A percentile compares a stretch with the other conserved stretches of the same genome.
Conservation (phyloP, 2,113 vertebrate genomes). For the Patagioenas fasciata region DNA sequence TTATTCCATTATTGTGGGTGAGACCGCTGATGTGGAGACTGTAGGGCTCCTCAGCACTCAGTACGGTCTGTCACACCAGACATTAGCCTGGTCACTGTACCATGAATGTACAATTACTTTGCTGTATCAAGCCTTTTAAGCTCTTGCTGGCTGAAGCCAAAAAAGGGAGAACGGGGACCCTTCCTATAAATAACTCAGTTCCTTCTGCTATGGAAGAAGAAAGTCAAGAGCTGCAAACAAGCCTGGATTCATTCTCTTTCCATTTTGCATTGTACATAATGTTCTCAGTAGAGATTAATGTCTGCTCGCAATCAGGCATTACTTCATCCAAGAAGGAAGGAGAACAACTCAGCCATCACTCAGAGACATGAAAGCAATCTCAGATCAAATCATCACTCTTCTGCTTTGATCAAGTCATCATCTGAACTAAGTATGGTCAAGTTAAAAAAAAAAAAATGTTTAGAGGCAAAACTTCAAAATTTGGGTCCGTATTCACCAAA, state of each 20-base stretch:
- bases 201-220: background rate
- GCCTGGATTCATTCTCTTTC: background rate
- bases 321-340: slow-evolving; percentile 1
- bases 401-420: background rate
- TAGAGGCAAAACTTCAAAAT: background rate
- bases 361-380: slow-evolving; percentile 20
- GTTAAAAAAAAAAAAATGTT: background rate
- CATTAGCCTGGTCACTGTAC: background rate
- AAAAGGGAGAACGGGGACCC: background rate
- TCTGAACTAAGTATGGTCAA: background rate
- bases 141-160: background rate
- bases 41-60: background rate
- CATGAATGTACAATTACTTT: background rate
- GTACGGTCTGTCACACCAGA: background rate
- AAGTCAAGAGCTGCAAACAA: background rate
- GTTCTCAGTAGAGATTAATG: slow-evolving; percentile 32
- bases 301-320: background rate
- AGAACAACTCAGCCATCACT: background rate
- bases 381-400: background rate
- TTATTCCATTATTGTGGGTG: background rate
- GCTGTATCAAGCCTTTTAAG: background rate
- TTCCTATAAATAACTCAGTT: background rate
- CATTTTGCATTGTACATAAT: background rate
- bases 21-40: background rate
- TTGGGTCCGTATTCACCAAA: background rate